A percentile compares a stretch with the other conserved stretches of the same genome.
Evolutionary conservation across 2,888 invertebrate genomes (phyloP).

Genomic region (Apantesis nais): DNA sequence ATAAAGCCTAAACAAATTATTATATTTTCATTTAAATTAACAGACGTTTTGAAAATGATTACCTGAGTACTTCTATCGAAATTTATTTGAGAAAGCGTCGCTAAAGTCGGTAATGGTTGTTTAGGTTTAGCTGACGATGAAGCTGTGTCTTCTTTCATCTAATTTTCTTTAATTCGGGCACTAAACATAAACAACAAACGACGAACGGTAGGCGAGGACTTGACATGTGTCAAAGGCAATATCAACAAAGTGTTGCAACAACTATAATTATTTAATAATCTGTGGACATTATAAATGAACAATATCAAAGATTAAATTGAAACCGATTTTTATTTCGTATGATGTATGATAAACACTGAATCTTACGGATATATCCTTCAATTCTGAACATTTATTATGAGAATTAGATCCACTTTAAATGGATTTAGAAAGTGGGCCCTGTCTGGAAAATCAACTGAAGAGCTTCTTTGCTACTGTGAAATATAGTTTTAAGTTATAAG

Average conservation of each 20-base stretch:
- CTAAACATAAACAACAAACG: no score
- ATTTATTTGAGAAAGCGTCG: conserved; percentile 96
- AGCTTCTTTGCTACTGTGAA: background rate
- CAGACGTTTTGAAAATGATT: conserved; percentile 65
- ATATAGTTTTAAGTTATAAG: no score
- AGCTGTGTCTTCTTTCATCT: conserved; percentile 70
- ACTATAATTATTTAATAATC: background rate
- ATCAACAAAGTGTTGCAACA: background rate
- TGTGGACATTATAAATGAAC: background rate
- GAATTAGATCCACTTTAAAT: no score
- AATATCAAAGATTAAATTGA: background rate
- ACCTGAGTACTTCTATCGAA: conserved; percentile 95
- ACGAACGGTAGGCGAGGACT: background rate
- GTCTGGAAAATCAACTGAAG: no score
- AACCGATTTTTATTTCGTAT: no score
- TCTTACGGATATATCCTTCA: background rate
- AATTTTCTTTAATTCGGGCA: conserved; percentile 7
- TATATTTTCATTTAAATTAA: conserved; percentile 22
- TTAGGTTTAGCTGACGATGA: conserved; percentile 74
- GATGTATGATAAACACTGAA: background rate
- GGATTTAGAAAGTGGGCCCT: no score
- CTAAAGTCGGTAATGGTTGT: conserved; percentile 88
- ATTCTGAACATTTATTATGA: background rate
- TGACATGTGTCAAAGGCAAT: background rate
- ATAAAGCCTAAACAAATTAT: background rate